Conservation (phyloP, 1,140 invertebrate genomes). For the Theocolax elegans region DNA sequence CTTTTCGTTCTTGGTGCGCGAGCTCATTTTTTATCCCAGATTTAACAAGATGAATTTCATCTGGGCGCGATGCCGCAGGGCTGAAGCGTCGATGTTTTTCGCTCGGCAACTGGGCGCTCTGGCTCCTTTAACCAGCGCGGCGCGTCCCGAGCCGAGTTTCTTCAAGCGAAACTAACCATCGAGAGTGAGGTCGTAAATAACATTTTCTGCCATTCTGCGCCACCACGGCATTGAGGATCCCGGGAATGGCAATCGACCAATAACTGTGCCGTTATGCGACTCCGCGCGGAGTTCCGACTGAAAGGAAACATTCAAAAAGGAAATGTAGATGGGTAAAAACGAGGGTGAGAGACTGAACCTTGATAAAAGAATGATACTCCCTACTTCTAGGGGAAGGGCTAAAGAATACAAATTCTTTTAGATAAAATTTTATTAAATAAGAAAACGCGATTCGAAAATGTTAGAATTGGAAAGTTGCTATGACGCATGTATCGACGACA, state of each 20-base stretch:
- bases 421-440: too few relatives aligned
- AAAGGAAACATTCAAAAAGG: not conserved
- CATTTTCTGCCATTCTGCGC: not conserved
- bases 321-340: not conserved
- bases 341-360: too few relatives aligned
- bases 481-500: too few relatives aligned
- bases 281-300: not conserved
- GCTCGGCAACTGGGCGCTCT: not conserved
- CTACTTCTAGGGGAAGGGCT: too few relatives aligned
- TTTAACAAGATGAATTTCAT: slow-evolving; percentile 8
- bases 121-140: not conserved
- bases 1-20: too few relatives aligned
- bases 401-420: too few relatives aligned
- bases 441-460: too few relatives aligned
- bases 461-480: too few relatives aligned
- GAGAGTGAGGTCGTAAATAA: slow-evolving; percentile 15
- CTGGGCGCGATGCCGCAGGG: too few relatives aligned
- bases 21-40: not conserved
- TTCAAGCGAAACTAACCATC: not conserved
- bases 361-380: too few relatives aligned
- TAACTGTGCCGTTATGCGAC: not conserved
- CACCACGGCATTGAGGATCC: not conserved
- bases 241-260: slow-evolving; percentile 28
- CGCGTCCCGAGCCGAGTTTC: not conserved
- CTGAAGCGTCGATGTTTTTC: too few relatives aligned